Conservation (phyloP, 1,140 invertebrate genomes). For the Lamellibrachia luymesi region DNA sequence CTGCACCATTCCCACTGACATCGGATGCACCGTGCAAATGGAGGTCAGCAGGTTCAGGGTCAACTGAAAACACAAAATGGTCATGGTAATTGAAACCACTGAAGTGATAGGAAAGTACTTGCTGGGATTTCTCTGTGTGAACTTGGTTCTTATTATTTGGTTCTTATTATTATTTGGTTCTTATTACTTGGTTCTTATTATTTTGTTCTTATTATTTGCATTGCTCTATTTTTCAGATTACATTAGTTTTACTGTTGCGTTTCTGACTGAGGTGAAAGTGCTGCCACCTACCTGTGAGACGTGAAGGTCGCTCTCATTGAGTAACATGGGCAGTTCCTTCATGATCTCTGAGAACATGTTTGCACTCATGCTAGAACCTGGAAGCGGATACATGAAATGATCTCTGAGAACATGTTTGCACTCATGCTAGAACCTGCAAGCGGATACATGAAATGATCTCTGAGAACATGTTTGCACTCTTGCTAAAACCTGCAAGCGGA, state of each 20-base stretch:
- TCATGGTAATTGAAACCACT: neutral
- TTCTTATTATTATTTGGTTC: too few relatives aligned
- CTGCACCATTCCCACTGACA: conserved; percentile 54
- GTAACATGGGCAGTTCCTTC: conserved; percentile 80
- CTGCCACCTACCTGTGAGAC: conserved; percentile 78
- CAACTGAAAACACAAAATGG: conserved; percentile 44
- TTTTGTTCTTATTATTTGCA: too few relatives aligned
- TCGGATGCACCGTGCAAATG: conserved; percentile 56
- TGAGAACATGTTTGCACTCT: too few relatives aligned
- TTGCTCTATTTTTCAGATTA: neutral
- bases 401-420: too few relatives aligned
- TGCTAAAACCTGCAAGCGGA: too few relatives aligned
- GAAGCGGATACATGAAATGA: too few relatives aligned
- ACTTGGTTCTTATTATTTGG: neutral
- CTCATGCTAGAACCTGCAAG: too few relatives aligned
- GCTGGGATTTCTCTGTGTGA: neutral
- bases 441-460: too few relatives aligned
- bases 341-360: conserved; percentile 75
- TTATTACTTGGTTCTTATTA: too few relatives aligned
- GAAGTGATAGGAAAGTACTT: neutral
- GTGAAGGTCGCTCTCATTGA: conserved; percentile 92
- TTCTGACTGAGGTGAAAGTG: conserved; percentile 36
- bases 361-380: too few relatives aligned
- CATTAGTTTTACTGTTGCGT: neutral
- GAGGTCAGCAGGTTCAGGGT: conserved; percentile 59